Evolutionary conservation across 2,888 invertebrate genomes (phyloP).

Genomic region (Ethmia dodecea): DNA sequence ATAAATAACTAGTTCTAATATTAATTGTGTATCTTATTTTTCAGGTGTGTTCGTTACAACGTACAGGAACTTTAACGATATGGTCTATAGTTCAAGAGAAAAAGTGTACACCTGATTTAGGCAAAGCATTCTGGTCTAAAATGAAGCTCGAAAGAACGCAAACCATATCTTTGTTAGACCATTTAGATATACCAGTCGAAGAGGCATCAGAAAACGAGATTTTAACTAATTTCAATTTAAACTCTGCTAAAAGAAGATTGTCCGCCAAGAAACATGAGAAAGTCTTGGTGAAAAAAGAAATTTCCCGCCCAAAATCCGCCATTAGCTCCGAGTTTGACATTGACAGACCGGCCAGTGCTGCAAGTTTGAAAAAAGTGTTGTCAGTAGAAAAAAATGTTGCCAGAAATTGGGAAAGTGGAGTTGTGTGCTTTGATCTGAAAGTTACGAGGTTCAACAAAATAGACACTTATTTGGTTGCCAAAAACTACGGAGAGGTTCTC

Average conservation of each 20-base stretch:
- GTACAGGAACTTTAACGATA: conserved; percentile 48
- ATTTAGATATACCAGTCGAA: conserved; percentile 31
- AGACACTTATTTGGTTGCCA: conserved; percentile 52
- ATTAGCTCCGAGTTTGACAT: conserved; percentile 29
- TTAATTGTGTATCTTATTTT: too few species aligned
- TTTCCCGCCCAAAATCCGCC: conserved; percentile 42
- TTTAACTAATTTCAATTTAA: conserved; percentile 43
- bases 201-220: conserved; percentile 14
- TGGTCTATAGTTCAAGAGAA: conserved; percentile 63
- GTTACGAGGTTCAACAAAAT: conserved; percentile 36
- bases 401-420: conserved; percentile 44
- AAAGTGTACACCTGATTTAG: conserved; percentile 40
- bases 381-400: conserved; percentile 30
- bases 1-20: too few species aligned
- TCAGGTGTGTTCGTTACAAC: conserved; percentile 55
- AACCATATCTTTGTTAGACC: conserved; percentile 39
- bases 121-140: conserved; percentile 61
- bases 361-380: conserved; percentile 38
- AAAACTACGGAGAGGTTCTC: conserved; percentile 57
- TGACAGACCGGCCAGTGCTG: conserved; percentile 48
- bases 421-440: conserved; percentile 55
- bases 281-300: conserved; percentile 20
- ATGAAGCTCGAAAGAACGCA: conserved; percentile 50
- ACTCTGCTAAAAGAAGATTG: conserved; percentile 49
- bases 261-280: conserved; percentile 40